Evolutionary conservation across 2,888 invertebrate genomes (phyloP).

Genomic region (Portevinia maculata): DNA sequence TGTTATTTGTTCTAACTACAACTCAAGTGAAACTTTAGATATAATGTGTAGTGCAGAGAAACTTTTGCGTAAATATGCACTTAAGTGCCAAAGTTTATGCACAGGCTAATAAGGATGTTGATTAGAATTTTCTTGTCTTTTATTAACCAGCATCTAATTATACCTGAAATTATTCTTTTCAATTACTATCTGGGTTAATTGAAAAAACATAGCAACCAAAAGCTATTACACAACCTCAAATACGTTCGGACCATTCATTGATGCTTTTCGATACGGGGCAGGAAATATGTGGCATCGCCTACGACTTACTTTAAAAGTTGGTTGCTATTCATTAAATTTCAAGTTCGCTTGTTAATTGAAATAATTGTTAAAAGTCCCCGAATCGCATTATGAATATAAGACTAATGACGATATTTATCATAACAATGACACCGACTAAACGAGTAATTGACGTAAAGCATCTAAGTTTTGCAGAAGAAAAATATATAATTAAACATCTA

Average conservation of each 20-base stretch:
- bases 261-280: no score
- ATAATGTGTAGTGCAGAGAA: not conserved
- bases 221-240: not conserved
- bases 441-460: no score
- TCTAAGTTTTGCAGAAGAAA: no score
- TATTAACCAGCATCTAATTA: not conserved
- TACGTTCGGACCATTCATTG: not conserved
- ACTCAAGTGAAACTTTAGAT: not conserved
- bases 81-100: not conserved
- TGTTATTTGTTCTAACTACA: not conserved
- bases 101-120: not conserved
- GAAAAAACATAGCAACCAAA: not conserved
- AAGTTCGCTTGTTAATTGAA: not conserved
- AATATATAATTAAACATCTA: no score
- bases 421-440: not conserved
- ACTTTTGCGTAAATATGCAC: not conserved
- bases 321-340: not conserved
- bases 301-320: no score
- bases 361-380: not conserved
- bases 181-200: not conserved
- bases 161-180: not conserved
- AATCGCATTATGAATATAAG: not conserved
- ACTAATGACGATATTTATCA: not conserved
- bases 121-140: not conserved
- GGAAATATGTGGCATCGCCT: no score